Base-by-base conservation (phyloP, 1,140 invertebrate genomes). In the Bombyx mandarina region DNA sequence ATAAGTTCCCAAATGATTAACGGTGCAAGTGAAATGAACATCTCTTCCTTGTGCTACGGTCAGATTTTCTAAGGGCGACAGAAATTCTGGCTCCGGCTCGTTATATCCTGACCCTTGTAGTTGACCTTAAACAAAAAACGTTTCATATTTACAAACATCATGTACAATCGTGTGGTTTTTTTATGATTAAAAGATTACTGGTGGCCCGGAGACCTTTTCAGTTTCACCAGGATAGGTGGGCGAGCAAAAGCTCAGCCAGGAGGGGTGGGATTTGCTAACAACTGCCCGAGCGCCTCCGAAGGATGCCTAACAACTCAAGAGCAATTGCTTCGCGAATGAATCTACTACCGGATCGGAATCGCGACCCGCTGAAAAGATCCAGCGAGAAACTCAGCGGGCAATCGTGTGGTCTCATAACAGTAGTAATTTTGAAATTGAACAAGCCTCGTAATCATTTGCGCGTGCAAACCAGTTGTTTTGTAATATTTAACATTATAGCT, bases 31-130 rank as follows among this genome's bases (percentile, higher is more conserved):
- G 77, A 97, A 96, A 64, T 91, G 93, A 22, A 96, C 91, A 75
- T 97, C 95, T 49, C 95, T 89, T 45, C 96, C 96, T 82, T 96
- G 93, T 47, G 95, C 92, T 43, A 96, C 94, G 7, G 95, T 97
- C 57, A 95, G 90, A 81, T 98, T 97, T 73, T 95, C 94, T 66
- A 98, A 79, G n/a, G 93, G 92, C 7, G 92, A 92, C 65, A 96
- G 89, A 86, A 97, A 97, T 77, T 94, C 92, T 18, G 95, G 95
- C 54, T 86, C 82, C 42, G 67, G 70, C 47, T 86, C 81, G 9
- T 67, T 74, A 60, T 83, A 83, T 8, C 83, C 81, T 42, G 78
- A 82, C 12, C 77, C 81, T 67, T 86, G 82, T 53, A 86, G 68
- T 61, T 83, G 83, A 71, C 83, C 81, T 86, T 66, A n/a, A 54